phyloP scores from a whole-genome alignment of 2,797 vertebrate species.

The Margarornis squamiger region DNA sequence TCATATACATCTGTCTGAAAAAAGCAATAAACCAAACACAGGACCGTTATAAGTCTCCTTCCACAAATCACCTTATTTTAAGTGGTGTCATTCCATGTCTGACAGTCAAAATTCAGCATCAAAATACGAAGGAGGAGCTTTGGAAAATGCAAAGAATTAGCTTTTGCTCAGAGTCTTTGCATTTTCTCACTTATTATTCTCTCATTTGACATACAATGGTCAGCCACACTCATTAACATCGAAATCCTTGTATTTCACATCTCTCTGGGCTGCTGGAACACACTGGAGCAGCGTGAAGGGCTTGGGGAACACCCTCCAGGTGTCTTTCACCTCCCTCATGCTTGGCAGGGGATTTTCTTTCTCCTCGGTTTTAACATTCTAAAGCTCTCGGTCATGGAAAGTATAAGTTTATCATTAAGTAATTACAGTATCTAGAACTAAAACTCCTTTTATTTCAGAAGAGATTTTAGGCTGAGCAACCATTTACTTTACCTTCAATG shows the following conservation, averaged over 20 bases:
- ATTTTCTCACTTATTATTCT: background rate
- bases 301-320: background rate
- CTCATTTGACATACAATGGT: background rate
- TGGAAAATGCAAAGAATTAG: background rate
- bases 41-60: background rate
- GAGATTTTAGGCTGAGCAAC: constrained; percentile 26
- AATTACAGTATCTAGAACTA: constrained; percentile 33
- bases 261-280: background rate
- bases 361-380: background rate
- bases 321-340: background rate
- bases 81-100: background rate
- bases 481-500: constrained; percentile 14
- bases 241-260: background rate
- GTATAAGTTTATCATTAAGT: background rate
- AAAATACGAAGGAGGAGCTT: background rate
- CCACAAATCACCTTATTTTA: background rate
- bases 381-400: background rate
- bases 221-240: background rate
- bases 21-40: background rate
- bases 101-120: background rate
- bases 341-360: background rate
- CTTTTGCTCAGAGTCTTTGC: background rate
- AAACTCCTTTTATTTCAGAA: constrained; percentile 10
- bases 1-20: background rate
- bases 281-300: background rate